These are phyloP conservation scores for Acanthornis magna DNA, from an alignment of 2,797 vertebrate genomes.

Conservation along the genomic window DNA sequence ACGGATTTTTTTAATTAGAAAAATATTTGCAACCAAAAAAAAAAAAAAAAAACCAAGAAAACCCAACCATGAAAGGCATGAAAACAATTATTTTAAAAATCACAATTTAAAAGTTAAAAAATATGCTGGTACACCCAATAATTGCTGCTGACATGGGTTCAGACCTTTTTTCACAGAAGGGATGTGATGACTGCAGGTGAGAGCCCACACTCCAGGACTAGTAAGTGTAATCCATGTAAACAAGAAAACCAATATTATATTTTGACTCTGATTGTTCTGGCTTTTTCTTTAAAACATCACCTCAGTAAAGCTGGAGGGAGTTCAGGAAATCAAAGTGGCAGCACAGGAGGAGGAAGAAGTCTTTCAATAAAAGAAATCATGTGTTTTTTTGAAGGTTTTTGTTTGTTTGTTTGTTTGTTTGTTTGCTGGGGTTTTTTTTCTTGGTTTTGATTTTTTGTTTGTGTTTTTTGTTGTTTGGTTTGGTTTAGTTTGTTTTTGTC, in stretches of 20 bases:
- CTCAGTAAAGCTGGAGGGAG: not conserved
- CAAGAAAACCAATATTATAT: not conserved
- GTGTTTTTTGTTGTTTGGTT: no score
- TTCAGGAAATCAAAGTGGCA: not conserved
- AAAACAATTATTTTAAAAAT: not conserved
- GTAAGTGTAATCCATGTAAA: not conserved
- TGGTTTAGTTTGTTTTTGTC: no score
- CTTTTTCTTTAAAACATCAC: not conserved
- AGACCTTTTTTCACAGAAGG: not conserved
- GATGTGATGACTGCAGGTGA: not conserved
- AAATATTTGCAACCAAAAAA: not conserved
- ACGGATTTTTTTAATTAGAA: not conserved
- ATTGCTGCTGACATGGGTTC: not conserved
- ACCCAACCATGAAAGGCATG: not conserved
- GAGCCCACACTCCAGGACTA: not conserved
- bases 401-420: not conserved
- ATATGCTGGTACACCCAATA: not conserved
- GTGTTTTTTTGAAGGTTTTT: not conserved
- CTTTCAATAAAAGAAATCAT: not conserved
- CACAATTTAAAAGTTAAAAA: not conserved
- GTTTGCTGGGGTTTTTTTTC: no score
- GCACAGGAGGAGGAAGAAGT: not conserved
- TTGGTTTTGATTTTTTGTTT: no score
- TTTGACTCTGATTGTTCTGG: not conserved
- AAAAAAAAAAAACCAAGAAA: no score